These are phyloP conservation scores for Cyphomyrus discorhynchus DNA, from an alignment of 2,113 vertebrate species.

Conservation along the genomic window DNA sequence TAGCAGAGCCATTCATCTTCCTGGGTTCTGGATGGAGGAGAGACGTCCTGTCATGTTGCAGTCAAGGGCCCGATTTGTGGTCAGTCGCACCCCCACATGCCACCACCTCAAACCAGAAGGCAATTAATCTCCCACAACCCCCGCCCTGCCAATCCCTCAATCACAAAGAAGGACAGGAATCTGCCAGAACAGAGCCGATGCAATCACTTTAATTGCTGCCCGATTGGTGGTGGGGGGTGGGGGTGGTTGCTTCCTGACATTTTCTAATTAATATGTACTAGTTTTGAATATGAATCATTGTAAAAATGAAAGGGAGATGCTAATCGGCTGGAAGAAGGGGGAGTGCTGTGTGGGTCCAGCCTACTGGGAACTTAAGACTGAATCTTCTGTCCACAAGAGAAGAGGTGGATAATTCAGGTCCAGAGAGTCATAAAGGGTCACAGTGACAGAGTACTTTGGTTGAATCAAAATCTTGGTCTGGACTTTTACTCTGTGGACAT, in stretches of 20 bases:
- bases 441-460: background rate
- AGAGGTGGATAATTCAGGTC: background rate
- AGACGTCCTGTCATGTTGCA: background rate
- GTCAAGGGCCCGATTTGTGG: background rate
- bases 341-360: background rate
- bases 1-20: background rate
- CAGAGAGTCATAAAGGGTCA: background rate
- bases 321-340: background rate
- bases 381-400: background rate
- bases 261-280: slow-evolving; percentile 18
- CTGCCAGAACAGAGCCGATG: background rate
- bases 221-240: background rate
- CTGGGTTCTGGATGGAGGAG: background rate
- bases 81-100: background rate
- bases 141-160: background rate
- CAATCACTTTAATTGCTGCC: slow-evolving; percentile 7
- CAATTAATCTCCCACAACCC: background rate
- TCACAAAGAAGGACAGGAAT: background rate
- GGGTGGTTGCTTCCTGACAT: background rate
- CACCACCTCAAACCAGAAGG: background rate
- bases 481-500: background rate
- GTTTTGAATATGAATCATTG: slow-evolving; percentile 16
- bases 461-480: background rate
- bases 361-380: background rate
- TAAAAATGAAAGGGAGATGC: background rate